phyloP scores from a whole-genome alignment of 2,113 vertebrate genomes.

The Mesoclemmys tuberculata region DNA sequence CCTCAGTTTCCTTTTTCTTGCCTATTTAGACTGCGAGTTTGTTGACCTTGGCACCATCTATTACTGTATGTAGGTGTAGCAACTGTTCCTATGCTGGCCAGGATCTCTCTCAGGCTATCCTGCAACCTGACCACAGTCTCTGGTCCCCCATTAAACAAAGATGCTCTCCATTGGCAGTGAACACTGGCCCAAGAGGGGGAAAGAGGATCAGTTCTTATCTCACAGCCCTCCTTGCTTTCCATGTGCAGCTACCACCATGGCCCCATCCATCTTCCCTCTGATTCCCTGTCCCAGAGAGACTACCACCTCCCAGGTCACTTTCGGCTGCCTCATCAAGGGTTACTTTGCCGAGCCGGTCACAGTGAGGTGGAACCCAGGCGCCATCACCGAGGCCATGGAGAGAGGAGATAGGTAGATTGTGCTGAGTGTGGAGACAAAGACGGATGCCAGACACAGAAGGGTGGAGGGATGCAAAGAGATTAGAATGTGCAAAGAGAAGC shows the following conservation, averaged over 20 bases:
- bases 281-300: background rate
- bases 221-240: background rate
- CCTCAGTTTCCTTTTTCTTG: too few species aligned
- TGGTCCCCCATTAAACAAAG: too few species aligned
- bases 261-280: slow-evolving; percentile 42
- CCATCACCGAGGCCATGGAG: background rate
- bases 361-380: slow-evolving; percentile 31
- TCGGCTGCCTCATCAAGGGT: slow-evolving; percentile 60
- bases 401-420: background rate
- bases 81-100: too few species aligned
- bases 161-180: too few species aligned
- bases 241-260: background rate
- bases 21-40: too few species aligned
- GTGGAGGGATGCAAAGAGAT: background rate
- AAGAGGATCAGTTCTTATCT: too few species aligned
- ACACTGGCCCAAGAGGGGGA: too few species aligned
- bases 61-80: too few species aligned
- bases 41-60: too few species aligned
- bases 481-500: background rate
- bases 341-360: slow-evolving; percentile 38
- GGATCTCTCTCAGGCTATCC: too few species aligned
- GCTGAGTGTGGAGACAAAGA: background rate
- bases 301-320: accelerated
- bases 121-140: too few species aligned
- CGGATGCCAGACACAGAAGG: too few species aligned